These are phyloP conservation scores for Ormyrus pomaceus DNA, from an alignment of 2,888 invertebrate genomes.

Conservation along the genomic window DNA sequence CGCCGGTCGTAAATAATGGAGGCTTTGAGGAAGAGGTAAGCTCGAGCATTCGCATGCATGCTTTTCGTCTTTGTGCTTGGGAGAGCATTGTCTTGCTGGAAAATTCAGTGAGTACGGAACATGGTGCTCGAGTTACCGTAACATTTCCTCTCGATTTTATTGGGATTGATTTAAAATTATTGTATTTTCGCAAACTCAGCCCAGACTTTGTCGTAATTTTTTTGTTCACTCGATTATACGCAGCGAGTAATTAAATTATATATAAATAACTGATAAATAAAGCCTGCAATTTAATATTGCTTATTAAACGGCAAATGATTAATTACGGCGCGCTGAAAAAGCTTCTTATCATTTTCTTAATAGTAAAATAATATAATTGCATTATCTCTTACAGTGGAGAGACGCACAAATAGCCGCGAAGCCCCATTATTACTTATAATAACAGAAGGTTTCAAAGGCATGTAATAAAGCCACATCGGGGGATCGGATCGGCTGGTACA, in stretches of 20 bases:
- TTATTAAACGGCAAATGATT: conserved; percentile 1
- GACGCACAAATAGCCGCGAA: conserved; percentile 40
- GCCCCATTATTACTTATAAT: conserved; percentile 48
- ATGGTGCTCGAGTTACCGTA: too few relatives aligned
- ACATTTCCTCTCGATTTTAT: too few relatives aligned
- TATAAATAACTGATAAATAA: too few relatives aligned
- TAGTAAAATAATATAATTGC: conserved; percentile 48
- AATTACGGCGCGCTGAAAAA: conserved; percentile 10
- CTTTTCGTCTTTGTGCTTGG: too few relatives aligned
- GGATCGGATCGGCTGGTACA: conserved; percentile 21
- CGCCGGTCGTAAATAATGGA: conserved; percentile 33
- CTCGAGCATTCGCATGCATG: conserved; percentile 38
- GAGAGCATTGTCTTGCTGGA: too few relatives aligned
- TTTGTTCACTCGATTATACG: too few relatives aligned
- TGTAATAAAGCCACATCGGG: conserved; percentile 48
- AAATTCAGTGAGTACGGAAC: too few relatives aligned
- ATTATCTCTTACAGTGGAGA: conserved; percentile 24
- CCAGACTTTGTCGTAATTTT: too few relatives aligned
- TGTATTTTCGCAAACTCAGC: too few relatives aligned
- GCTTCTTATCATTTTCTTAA: conserved; percentile 12
- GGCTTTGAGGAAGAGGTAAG: conserved; percentile 1
- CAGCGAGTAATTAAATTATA: too few relatives aligned
- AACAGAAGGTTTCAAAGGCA: conserved; percentile 40
- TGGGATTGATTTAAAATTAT: too few relatives aligned
- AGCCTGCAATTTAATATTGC: too few relatives aligned